A percentile compares a stretch with the other conserved stretches of the same genome.
phyloP scores from a whole-genome alignment of 2,888 invertebrate genomes.

The Agriopis leucophaearia region DNA sequence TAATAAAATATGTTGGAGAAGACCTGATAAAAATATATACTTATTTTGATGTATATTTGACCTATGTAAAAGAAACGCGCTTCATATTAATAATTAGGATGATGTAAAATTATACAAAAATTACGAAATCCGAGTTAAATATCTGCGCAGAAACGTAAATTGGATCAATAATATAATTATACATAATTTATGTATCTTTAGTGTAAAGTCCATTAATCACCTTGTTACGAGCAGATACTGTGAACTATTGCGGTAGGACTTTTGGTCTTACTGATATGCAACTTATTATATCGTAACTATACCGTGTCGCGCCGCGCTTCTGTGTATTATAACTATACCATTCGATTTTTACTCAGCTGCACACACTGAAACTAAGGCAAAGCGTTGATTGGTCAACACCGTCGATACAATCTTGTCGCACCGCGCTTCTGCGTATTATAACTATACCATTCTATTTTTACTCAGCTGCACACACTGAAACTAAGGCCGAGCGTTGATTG shows the following conservation, averaged over 20 bases:
- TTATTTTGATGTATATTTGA: no score
- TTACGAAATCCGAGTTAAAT: slow-evolving; percentile 6
- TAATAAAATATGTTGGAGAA: no score
- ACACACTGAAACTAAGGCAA: neutral
- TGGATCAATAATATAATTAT: neutral
- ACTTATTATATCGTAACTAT: no score
- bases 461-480: no score
- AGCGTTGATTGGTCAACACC: no score
- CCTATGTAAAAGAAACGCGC: neutral
- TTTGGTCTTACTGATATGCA: neutral
- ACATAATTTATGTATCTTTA: neutral
- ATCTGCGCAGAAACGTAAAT: slow-evolving; percentile 3
- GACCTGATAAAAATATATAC: no score
- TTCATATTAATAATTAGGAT: neutral
- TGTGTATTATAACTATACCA: neutral
- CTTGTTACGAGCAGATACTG: neutral
- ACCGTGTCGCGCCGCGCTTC: no score
- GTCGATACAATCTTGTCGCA: no score
- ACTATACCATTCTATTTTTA: no score
- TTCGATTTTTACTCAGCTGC: neutral
- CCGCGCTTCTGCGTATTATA: no score
- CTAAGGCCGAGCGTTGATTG: no score
- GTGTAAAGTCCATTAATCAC: neutral
- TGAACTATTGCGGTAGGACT: slow-evolving; percentile 12
- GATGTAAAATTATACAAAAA: slow-evolving; percentile 16